Evolutionary conservation across 1,140 invertebrate species (phyloP).

Genomic region (Drosophila rufa): DNA sequence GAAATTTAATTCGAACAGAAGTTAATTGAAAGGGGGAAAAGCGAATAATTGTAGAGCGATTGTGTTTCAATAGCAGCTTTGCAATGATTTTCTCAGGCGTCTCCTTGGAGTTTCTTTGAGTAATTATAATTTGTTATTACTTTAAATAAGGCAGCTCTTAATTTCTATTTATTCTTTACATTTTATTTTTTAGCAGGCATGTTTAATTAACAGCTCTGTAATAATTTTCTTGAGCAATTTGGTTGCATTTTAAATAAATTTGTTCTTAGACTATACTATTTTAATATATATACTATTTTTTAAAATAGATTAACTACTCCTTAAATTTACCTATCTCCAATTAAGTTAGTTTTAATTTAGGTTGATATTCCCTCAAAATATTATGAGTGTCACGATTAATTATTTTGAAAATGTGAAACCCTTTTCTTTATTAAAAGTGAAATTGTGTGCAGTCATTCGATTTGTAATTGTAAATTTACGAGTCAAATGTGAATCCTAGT

Average conservation of each 20-base stretch:
- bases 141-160: background rate
- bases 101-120: no score
- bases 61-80: background rate
- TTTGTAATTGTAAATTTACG: conserved; percentile 53
- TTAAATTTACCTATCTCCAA: background rate
- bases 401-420: background rate
- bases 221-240: no score
- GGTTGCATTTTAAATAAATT: background rate
- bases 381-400: background rate
- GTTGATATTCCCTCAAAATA: background rate
- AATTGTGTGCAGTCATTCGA: conserved; percentile 66
- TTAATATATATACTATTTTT: background rate
- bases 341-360: background rate
- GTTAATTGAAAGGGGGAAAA: conserved; percentile 17
- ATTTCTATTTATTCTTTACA: no score
- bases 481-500: background rate
- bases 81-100: background rate
- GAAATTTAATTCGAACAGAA: conserved; percentile 19
- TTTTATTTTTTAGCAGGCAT: accelerated
- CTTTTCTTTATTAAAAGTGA: background rate
- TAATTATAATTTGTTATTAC: no score
- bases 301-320: background rate
- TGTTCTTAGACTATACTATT: background rate
- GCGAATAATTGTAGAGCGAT: background rate
- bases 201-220: background rate